Evolutionary conservation across 1,140 invertebrate species (phyloP).

Genomic region (Diabrotica virgifera): DNA sequence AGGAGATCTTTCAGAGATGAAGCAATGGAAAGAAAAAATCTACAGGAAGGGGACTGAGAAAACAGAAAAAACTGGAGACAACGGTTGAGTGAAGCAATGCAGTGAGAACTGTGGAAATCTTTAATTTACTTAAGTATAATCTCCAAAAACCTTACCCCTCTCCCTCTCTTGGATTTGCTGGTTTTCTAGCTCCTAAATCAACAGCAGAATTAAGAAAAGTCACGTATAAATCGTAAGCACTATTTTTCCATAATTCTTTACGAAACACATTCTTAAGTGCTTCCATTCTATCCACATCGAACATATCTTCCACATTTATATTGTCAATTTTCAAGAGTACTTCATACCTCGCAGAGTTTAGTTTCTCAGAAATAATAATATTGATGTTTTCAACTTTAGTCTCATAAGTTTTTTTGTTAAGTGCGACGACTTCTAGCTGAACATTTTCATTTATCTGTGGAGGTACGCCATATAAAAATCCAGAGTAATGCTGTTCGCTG

Average conservation of each 20-base stretch:
- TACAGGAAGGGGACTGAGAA: too few relatives aligned
- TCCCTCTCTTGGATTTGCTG: conserved; percentile 74
- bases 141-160: conserved; percentile 78
- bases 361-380: conserved; percentile 63
- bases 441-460: conserved; percentile 58
- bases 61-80: too few relatives aligned
- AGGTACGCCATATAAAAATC: conserved; percentile 78
- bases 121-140: too few relatives aligned
- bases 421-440: conserved; percentile 70
- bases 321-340: conserved; percentile 87
- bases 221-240: conserved; percentile 68
- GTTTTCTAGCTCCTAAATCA: conserved; percentile 76
- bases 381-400: conserved; percentile 63
- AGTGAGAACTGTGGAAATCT: too few relatives aligned
- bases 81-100: too few relatives aligned
- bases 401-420: conserved; percentile 75
- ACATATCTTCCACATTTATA: conserved; percentile 79
- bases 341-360: conserved; percentile 68
- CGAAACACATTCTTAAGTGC: conserved; percentile 73
- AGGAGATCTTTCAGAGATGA: too few relatives aligned
- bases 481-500: conserved; percentile 66
- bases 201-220: conserved; percentile 81
- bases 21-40: too few relatives aligned
- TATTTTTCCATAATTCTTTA: conserved; percentile 60
- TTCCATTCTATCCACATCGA: conserved; percentile 64